Conservation (phyloP, 2,888 invertebrate species). For the Athrips mouffetella region DNA sequence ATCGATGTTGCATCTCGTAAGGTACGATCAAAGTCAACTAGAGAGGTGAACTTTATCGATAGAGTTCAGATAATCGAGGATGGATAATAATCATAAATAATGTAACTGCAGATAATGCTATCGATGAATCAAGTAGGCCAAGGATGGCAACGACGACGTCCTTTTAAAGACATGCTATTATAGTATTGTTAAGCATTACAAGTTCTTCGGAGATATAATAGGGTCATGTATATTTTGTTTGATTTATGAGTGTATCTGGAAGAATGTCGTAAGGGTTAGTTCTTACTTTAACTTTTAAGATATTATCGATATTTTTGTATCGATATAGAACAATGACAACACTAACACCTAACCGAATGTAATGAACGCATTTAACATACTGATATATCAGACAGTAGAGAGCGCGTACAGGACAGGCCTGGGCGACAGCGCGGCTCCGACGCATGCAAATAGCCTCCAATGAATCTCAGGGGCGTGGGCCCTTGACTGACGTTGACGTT, state of each 20-base stretch:
- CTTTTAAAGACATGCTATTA: constrained; percentile 9
- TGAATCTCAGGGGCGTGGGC: constrained; percentile 72
- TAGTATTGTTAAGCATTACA: background rate
- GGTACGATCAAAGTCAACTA: constrained; percentile 47
- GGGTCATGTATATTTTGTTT: too few species aligned
- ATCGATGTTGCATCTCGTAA: constrained; percentile 65
- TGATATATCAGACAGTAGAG: constrained; percentile 66
- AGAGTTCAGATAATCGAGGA: constrained; percentile 4
- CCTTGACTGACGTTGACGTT: constrained; percentile 70
- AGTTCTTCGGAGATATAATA: constrained; percentile 14
- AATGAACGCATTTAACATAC: constrained; percentile 72
- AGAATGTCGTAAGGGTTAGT: too few species aligned
- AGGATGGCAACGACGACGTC: constrained; percentile 7
- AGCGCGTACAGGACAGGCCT: constrained; percentile 59
- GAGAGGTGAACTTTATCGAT: constrained; percentile 24
- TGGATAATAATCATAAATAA: constrained; percentile 8
- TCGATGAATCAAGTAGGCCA: constrained; percentile 9
- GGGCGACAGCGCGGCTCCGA: constrained; percentile 56
- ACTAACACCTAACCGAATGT: constrained; percentile 55
- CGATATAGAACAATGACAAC: constrained; percentile 20
- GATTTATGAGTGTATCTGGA: too few species aligned
- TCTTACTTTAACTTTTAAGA: too few species aligned
- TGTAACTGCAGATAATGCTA: constrained; percentile 7
- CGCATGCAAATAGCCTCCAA: constrained; percentile 74
- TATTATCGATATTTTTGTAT: constrained; percentile 26